phyloP scores from a whole-genome alignment of 1,140 invertebrate genomes.

The Babylonia areolata region DNA sequence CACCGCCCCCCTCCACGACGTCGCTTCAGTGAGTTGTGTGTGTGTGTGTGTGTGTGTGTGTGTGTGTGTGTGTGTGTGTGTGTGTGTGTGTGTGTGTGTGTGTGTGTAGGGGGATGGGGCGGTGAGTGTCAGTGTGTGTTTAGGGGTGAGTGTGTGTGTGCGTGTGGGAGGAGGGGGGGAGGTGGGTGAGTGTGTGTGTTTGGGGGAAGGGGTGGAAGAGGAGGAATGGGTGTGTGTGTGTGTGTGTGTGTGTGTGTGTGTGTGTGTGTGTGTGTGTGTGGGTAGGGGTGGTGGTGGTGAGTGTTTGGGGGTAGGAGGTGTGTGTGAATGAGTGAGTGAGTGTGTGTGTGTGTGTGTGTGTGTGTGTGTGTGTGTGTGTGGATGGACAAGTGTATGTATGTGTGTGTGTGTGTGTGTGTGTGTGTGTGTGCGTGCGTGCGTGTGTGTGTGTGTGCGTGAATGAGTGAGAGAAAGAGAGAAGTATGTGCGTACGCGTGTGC shows the following conservation, averaged over 20 bases:
- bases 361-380: not conserved
- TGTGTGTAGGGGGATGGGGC: no score
- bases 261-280: no score
- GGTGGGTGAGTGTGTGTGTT: not conserved
- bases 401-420: not conserved
- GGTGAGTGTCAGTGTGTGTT: no score
- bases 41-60: not conserved
- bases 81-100: conserved; percentile 2
- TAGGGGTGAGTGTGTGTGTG: no score
- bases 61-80: not conserved
- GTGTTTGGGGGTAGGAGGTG: not conserved
- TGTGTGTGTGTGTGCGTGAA: not conserved
- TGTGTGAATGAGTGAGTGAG: not conserved
- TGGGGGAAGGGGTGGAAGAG: not conserved
- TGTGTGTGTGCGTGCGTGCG: not conserved
- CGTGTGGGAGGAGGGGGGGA: not conserved
- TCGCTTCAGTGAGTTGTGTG: not conserved
- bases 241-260: no score
- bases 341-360: not conserved
- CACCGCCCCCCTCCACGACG: conserved; percentile 23
- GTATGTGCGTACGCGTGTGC: not conserved
- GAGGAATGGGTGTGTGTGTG: no score
- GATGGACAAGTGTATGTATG: not conserved
- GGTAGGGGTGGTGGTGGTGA: no score
- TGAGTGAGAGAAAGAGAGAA: not conserved